Evolutionary conservation across 2,888 invertebrate genomes (phyloP).

Genomic region (Sussaba pulchella): DNA sequence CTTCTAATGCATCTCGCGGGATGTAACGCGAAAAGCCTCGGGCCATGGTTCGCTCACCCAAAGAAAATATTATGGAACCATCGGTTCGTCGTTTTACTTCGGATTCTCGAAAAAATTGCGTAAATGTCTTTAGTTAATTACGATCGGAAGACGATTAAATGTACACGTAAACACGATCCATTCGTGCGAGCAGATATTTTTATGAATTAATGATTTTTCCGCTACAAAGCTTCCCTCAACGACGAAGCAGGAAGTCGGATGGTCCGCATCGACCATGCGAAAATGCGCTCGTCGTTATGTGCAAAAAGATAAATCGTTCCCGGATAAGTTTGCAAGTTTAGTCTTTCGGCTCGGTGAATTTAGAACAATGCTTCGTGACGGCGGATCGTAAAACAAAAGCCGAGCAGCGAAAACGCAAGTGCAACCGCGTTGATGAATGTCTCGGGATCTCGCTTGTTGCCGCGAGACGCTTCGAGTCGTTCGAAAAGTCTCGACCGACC

Average conservation of each 20-base stretch:
- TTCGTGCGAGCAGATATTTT: too few relatives aligned
- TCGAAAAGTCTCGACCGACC: slow-evolving; percentile 57
- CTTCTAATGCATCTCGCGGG: slow-evolving; percentile 12
- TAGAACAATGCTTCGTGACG: slow-evolving; percentile 44
- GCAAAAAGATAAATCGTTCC: background rate
- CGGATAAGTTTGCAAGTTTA: slow-evolving; percentile 56
- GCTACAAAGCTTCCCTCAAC: background rate
- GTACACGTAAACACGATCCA: too few relatives aligned
- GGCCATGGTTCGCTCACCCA: too few relatives aligned
- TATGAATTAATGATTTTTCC: too few relatives aligned
- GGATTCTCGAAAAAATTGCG: too few relatives aligned
- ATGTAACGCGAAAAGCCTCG: background rate
- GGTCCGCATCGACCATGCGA: background rate
- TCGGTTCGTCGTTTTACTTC: too few relatives aligned
- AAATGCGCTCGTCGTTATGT: slow-evolving; percentile 13
- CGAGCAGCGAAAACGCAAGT: slow-evolving; percentile 60
- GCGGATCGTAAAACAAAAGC: slow-evolving; percentile 36
- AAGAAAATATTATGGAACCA: too few relatives aligned
- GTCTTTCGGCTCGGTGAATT: slow-evolving; percentile 59
- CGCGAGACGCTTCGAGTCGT: slow-evolving; percentile 45
- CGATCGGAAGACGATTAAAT: too few relatives aligned
- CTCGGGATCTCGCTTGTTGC: slow-evolving; percentile 8
- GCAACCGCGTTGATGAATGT: slow-evolving; percentile 18
- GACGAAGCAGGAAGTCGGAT: background rate
- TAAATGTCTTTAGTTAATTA: too few relatives aligned